Percentiles rank a stretch among this genome's conserved stretches.
Conservation (phyloP, 2,113 vertebrate genomes). For the Halichoerus grypus region DNA sequence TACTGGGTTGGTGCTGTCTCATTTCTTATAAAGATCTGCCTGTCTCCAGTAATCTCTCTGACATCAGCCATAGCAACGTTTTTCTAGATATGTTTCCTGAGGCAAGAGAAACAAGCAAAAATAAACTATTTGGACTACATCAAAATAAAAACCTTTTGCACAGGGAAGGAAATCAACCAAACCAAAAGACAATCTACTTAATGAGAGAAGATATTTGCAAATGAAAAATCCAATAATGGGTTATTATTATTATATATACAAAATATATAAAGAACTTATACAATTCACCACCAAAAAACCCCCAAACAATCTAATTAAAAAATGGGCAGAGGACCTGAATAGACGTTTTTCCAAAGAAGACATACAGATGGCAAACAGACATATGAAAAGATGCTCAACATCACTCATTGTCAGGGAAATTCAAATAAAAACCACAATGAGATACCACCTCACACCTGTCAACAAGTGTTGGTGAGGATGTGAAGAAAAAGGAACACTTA, state of each 20-base stretch:
- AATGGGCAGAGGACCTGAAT: background rate
- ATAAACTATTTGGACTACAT: background rate
- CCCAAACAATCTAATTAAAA: background rate
- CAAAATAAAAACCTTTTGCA: background rate
- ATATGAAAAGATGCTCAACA: background rate
- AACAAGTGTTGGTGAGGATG: background rate
- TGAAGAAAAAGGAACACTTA: background rate
- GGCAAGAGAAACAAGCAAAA: background rate
- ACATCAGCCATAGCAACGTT: background rate
- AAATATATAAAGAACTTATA: background rate
- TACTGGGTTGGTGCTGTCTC: slow-evolving; percentile 66
- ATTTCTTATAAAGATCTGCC: slow-evolving; percentile 94
- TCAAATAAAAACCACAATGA: background rate
- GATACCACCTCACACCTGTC: background rate
- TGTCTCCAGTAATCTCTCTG: background rate
- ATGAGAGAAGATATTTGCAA: background rate
- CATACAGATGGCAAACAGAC: background rate
- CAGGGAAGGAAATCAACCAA: background rate
- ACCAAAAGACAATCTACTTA: background rate
- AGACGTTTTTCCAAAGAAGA: background rate
- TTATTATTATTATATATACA: background rate
- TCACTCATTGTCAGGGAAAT: background rate
- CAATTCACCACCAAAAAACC: background rate
- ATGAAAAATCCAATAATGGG: background rate
- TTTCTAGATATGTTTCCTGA: background rate